A percentile compares a stretch with the other conserved stretches of the same genome.
These are phyloP conservation scores for Dicaeum eximium DNA, from an alignment of 2,113 vertebrate genomes.

Conservation along the genomic window DNA sequence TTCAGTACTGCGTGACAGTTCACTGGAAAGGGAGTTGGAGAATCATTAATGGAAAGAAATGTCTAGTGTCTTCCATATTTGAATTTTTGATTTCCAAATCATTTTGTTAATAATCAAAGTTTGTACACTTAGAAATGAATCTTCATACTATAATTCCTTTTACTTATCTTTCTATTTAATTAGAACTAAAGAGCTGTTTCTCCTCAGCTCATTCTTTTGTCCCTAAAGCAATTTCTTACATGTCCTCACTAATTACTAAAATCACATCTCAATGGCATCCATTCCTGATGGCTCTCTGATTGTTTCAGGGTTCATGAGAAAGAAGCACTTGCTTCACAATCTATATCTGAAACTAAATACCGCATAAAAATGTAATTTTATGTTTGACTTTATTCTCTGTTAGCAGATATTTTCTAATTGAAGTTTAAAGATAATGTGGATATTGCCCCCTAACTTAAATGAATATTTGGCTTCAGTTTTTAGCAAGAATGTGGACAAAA, in stretches of 20 bases:
- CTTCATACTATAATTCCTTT: neutral
- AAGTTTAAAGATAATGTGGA: neutral
- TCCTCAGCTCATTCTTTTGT: neutral
- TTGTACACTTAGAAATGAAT: neutral
- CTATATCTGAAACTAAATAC: neutral
- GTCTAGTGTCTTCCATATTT: neutral
- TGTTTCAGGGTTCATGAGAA: slow-evolving; percentile 3
- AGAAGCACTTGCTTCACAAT: neutral
- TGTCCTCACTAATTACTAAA: neutral
- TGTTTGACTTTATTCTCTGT: neutral
- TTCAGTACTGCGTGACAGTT: neutral
- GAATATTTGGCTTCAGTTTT: neutral
- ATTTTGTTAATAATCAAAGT: neutral
- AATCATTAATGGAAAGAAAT: neutral
- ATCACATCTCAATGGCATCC: neutral
- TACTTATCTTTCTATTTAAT: slow-evolving; percentile 4
- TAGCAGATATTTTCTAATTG: neutral
- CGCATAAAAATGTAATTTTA: neutral
- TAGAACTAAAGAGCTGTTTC: neutral
- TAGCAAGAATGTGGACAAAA: neutral
- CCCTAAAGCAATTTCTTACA: neutral
- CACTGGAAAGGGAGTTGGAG: neutral
- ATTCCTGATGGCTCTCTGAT: neutral
- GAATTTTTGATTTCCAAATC: neutral
- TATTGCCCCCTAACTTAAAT: neutral